phyloP scores from a whole-genome alignment of 2,113 vertebrate species.

The Athene cunicularia region DNA sequence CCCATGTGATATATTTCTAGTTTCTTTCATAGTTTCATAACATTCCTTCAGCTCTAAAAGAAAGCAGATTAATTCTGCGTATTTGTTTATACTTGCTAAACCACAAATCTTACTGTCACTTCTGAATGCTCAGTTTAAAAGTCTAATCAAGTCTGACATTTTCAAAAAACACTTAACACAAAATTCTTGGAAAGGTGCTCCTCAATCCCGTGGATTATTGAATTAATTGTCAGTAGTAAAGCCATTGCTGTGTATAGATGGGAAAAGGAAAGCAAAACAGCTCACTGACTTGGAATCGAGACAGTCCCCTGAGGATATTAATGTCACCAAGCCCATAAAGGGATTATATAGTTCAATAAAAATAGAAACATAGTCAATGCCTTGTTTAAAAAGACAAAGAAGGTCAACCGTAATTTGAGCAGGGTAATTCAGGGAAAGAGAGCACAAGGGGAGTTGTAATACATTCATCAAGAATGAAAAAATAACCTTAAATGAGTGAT shows the following conservation, averaged over 20 bases:
- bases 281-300: constrained; percentile 27
- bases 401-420: constrained; percentile 52
- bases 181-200: constrained; percentile 31
- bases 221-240: constrained; percentile 43
- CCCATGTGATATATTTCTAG: neutral
- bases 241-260: neutral
- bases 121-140: neutral
- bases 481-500: neutral
- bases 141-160: neutral
- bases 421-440: neutral
- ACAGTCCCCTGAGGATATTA: constrained; percentile 43
- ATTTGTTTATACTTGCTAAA: neutral
- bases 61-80: neutral
- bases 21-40: neutral
- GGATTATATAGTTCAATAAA: constrained; percentile 56
- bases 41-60: neutral
- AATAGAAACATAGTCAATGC: constrained; percentile 63
- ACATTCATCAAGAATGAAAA: neutral
- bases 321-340: constrained; percentile 44
- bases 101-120: neutral
- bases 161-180: neutral
- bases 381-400: constrained; percentile 59
- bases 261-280: constrained; percentile 19
- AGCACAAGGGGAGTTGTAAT: neutral
- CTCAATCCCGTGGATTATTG: constrained; percentile 11